phyloP scores from a whole-genome alignment of 2,888 invertebrate genomes.

The Melieria omissa region DNA sequence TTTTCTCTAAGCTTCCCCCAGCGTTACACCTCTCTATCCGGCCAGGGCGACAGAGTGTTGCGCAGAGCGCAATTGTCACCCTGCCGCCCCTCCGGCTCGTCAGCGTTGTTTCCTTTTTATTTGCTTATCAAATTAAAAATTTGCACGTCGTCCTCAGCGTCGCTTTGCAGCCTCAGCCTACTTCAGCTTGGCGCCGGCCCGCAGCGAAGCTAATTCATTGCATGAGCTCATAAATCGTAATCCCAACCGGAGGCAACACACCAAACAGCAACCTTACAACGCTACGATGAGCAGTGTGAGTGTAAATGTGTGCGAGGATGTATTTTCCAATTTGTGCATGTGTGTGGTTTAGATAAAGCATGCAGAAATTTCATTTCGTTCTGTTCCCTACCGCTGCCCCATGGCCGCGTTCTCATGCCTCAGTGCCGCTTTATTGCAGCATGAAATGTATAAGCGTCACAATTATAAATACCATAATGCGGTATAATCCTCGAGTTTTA shows the following conservation, averaged over 20 bases:
- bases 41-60: conserved; percentile 6
- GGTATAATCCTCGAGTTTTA: conserved; percentile 40
- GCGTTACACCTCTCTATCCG: not conserved
- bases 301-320: not conserved
- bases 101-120: conserved; percentile 31
- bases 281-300: not conserved
- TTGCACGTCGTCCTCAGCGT: conserved; percentile 19
- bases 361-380: conserved; percentile 3
- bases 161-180: not conserved
- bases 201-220: conserved; percentile 23
- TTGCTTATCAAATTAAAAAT: conserved; percentile 39
- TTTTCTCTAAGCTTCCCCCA: not conserved
- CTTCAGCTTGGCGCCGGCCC: not conserved
- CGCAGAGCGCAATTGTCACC: not conserved
- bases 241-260: conserved; percentile 11
- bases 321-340: not conserved
- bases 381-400: not conserved
- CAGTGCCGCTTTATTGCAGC: not conserved
- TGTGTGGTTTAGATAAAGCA: conserved; percentile 5
- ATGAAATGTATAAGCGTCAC: conserved; percentile 19
- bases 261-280: conserved; percentile 16
- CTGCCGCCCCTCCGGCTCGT: not conserved
- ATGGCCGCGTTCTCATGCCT: not conserved
- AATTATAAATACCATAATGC: conserved; percentile 40
- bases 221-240: conserved; percentile 36